phyloP scores from a whole-genome alignment of 2,888 invertebrate genomes.

The Notodonta ziczac region DNA sequence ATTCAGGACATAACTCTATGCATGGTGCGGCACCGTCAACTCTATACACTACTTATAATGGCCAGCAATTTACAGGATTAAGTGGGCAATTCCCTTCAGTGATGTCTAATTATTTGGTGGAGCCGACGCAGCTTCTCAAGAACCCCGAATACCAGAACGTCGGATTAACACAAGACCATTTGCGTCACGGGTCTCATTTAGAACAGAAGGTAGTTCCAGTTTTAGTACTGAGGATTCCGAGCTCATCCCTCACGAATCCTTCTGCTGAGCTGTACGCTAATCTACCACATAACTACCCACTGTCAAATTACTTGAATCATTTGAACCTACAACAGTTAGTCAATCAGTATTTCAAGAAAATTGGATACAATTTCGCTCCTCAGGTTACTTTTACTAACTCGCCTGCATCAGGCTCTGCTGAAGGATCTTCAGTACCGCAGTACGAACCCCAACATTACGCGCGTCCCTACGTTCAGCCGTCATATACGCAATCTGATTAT shows the following conservation, averaged over 20 bases:
- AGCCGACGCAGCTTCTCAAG: constrained; percentile 70
- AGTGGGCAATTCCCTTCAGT: constrained; percentile 77
- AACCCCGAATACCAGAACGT: constrained; percentile 79
- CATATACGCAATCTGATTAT: constrained; percentile 72
- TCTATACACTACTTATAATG: constrained; percentile 77
- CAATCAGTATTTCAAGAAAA: constrained; percentile 79
- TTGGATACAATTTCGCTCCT: constrained; percentile 70
- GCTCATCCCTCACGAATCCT: constrained; percentile 82
- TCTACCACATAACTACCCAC: constrained; percentile 81
- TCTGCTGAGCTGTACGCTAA: constrained; percentile 82
- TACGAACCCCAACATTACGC: constrained; percentile 69
- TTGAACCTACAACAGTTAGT: constrained; percentile 83
- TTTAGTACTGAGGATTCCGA: constrained; percentile 83
- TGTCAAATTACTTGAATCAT: constrained; percentile 81
- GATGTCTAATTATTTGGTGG: constrained; percentile 77
- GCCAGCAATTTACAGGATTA: constrained; percentile 71
- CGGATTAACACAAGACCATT: constrained; percentile 76
- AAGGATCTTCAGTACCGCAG: constrained; percentile 39
- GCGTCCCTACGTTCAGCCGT: constrained; percentile 67
- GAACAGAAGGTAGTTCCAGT: constrained; percentile 83
- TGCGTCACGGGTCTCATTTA: constrained; percentile 65
- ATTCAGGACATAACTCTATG: constrained; percentile 27
- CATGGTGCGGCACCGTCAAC: constrained; percentile 56
- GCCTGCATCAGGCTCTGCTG: constrained; percentile 39
- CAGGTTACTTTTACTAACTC: constrained; percentile 67